Evolutionary conservation across 2,888 invertebrate species (phyloP).

Genomic region (Chymomyza amoena): DNA sequence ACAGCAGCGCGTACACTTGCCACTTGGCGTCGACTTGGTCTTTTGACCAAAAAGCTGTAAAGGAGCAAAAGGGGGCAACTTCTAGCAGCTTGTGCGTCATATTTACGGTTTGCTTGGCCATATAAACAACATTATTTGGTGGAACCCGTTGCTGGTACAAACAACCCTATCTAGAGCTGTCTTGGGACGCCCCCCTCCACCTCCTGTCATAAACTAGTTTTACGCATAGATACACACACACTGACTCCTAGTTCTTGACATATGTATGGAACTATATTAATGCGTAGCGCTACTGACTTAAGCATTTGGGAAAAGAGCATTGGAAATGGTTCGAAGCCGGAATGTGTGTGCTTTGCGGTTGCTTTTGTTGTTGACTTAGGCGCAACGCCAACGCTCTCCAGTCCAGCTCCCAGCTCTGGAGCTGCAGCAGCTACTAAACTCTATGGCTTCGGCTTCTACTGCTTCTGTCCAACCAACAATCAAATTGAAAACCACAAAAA

Average conservation of each 20-base stretch:
- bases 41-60: background rate
- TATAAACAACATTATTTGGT: conserved; percentile 73
- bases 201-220: conserved; percentile 69
- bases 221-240: conserved; percentile 16
- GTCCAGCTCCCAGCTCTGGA: too few relatives aligned
- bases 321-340: conserved; percentile 33
- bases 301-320: conserved; percentile 39
- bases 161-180: background rate
- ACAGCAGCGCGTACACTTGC: background rate
- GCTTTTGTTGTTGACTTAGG: conserved; percentile 71
- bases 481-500: conserved; percentile 62
- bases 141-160: background rate
- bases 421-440: background rate
- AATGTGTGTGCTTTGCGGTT: conserved; percentile 16
- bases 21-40: background rate
- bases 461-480: conserved; percentile 16
- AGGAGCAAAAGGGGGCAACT: background rate
- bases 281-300: conserved; percentile 26
- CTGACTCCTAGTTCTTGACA: background rate
- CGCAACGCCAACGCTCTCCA: conserved; percentile 49
- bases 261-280: conserved; percentile 8
- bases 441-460: conserved; percentile 51
- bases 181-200: conserved; percentile 8
- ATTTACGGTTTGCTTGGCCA: conserved; percentile 58
- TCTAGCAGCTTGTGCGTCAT: conserved; percentile 52